Conservation (phyloP, 2,797 vertebrate species). For the Lates japonicus region DNA sequence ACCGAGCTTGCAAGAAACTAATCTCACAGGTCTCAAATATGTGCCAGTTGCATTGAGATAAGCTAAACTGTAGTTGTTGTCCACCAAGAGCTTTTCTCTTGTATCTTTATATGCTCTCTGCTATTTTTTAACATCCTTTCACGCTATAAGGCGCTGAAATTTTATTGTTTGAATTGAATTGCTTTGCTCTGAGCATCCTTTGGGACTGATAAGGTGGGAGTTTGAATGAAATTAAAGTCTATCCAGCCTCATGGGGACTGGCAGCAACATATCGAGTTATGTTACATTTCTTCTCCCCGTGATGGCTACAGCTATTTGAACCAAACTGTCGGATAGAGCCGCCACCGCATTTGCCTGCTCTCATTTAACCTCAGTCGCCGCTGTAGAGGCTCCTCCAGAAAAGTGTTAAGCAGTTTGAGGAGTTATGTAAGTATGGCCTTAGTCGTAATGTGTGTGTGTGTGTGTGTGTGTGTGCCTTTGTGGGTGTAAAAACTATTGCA, state of each 20-base stretch:
- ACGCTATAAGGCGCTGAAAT: constrained; percentile 16
- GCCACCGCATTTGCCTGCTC: constrained; percentile 12
- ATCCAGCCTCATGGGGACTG: constrained; percentile 19
- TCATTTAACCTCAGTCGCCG: constrained; percentile 23
- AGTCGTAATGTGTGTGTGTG: constrained; percentile 19
- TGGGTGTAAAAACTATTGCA: constrained; percentile 56
- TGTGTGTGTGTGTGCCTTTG: constrained; percentile 19
- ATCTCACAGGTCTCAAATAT: background rate
- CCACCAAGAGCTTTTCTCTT: constrained; percentile 5
- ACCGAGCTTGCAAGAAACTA: background rate
- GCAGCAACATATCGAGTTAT: constrained; percentile 20
- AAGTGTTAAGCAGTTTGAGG: constrained; percentile 37
- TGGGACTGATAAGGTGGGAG: constrained; percentile 45
- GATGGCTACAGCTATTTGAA: constrained; percentile 28
- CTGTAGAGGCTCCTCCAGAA: constrained; percentile 4
- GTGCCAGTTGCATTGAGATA: background rate
- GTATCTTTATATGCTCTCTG: constrained; percentile 16
- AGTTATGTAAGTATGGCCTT: constrained; percentile 57
- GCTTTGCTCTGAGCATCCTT: constrained; percentile 33
- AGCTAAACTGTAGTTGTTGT: background rate
- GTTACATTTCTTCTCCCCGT: constrained; percentile 16
- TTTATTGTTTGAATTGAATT: constrained; percentile 53
- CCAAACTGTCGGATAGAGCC: constrained; percentile 6
- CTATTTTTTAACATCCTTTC: constrained; percentile 17
- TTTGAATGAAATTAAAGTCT: constrained; percentile 44